Base-by-base conservation (phyloP, 92 coral and sea anemone genomes). In the Palythoa caribaeorum region DNA sequence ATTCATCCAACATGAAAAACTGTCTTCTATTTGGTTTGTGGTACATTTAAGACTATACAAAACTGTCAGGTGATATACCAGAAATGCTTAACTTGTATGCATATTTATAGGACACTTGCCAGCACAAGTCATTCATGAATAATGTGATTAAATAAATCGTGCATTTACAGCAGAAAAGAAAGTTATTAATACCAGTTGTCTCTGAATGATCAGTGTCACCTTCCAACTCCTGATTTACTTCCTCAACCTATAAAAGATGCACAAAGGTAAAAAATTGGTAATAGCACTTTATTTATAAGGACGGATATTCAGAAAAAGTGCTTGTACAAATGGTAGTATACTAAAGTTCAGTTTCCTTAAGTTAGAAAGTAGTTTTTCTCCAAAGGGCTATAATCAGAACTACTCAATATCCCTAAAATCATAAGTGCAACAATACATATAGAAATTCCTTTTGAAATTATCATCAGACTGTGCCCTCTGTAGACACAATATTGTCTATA, bases 161-260 rank as follows among this genome's bases (percentile, higher is more conserved):
- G 83, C 6, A 17, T 72, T 38, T 72, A 72, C 47, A 39, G 11
- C 50, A 72, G 76, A 78, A 68, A 87, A 66, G 63, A 87, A 51
- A 19, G 84, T 77, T 69, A 50, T 39, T 66, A 66, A 87, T 87
- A 87, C 90, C 85, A 77, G 76, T 76, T 68, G 90, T 77, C 71
- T 69, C 90, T 68, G 85, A 44, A 48, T 77, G 63, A 44, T 87
- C 90, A 78, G 63, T 87, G 17, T 57, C 17, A 17, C n/a, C 65
- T 13, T 57, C 17, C 65, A 14, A 17, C 89, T 76, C 89, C 84
- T 87, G 84, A 66, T 87, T 75, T 76, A 76, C 85, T 87, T 77
- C 85, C 79, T 77, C 85, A 87, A 78, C 90, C 90, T 87, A 87
- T 87, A 52, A 87, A 78, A 87, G 90, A 87, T 78, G 85, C 77